Conservation (phyloP, 2,888 invertebrate genomes). For the Linyphia triangularis region DNA sequence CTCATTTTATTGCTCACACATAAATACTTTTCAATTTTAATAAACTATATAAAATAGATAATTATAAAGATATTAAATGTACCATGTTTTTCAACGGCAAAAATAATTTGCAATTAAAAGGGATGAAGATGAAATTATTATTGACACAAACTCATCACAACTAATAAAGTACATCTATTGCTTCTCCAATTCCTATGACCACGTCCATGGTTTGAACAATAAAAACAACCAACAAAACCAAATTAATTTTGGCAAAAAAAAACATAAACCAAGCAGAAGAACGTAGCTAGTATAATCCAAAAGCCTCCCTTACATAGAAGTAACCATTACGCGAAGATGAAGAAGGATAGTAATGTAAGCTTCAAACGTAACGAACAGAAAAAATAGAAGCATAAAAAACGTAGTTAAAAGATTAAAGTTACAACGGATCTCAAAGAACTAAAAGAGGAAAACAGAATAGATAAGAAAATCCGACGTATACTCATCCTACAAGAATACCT, state of each 20-base stretch:
- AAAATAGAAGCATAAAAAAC: slow-evolving; percentile 43
- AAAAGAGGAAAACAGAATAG: slow-evolving; percentile 59
- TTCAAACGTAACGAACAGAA: slow-evolving; percentile 16
- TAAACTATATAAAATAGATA: too few relatives aligned
- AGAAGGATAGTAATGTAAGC: slow-evolving; percentile 46
- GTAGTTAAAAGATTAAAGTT: slow-evolving; percentile 75
- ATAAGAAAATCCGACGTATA: slow-evolving; percentile 69
- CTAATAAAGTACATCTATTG: too few relatives aligned
- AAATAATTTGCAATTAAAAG: too few relatives aligned
- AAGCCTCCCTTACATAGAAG: slow-evolving; percentile 20
- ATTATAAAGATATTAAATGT: too few relatives aligned
- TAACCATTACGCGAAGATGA: slow-evolving; percentile 59
- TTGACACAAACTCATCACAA: too few relatives aligned
- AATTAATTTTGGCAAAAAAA: background rate
- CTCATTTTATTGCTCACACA: too few relatives aligned
- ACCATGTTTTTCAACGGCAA: too few relatives aligned
- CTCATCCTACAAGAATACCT: background rate
- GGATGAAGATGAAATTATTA: too few relatives aligned
- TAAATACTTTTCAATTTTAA: too few relatives aligned
- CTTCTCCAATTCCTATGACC: too few relatives aligned
- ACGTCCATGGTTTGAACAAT: background rate
- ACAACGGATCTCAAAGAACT: slow-evolving; percentile 48
- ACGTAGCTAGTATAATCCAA: slow-evolving; percentile 51
- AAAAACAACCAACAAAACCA: background rate
- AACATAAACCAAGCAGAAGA: background rate